Conservation (phyloP, 1,140 invertebrate genomes). For the Ceratina australensis region DNA sequence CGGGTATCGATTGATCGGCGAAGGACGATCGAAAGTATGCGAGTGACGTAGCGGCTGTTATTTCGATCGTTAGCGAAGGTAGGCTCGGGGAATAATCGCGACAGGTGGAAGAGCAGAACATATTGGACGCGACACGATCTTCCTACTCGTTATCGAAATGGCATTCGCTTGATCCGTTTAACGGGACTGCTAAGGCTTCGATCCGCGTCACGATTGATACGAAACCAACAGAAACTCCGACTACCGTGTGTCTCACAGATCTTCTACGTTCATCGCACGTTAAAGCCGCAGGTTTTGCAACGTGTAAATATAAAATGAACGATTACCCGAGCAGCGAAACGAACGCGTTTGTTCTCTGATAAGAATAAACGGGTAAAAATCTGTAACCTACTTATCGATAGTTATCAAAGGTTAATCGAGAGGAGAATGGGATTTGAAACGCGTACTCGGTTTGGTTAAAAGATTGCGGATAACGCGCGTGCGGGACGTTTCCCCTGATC, state of each 20-base stretch:
- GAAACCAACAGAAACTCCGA: background rate
- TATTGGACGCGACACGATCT: conserved; percentile 18
- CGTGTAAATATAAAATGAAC: too few relatives aligned
- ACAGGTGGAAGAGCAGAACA: background rate
- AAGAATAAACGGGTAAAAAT: too few relatives aligned
- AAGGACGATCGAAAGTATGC: background rate
- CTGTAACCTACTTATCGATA: too few relatives aligned
- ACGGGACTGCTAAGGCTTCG: conserved; percentile 49
- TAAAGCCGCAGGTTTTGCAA: too few relatives aligned
- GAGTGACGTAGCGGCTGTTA: background rate
- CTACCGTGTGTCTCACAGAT: too few relatives aligned
- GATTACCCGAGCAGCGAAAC: too few relatives aligned
- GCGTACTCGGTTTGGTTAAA: background rate
- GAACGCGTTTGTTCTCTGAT: too few relatives aligned
- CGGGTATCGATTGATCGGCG: background rate
- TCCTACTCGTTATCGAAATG: conserved; percentile 8
- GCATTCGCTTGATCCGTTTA: conserved; percentile 57
- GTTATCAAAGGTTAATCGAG: too few relatives aligned
- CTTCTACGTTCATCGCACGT: too few relatives aligned
- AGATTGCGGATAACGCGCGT: conserved; percentile 12
- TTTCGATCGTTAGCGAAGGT: background rate
- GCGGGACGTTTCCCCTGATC: conserved; percentile 28
- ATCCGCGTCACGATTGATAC: conserved; percentile 37
- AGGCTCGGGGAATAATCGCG: background rate
- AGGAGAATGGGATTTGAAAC: too few relatives aligned